Conservation (phyloP, 2,888 invertebrate species). For the Bellardia pandia region DNA sequence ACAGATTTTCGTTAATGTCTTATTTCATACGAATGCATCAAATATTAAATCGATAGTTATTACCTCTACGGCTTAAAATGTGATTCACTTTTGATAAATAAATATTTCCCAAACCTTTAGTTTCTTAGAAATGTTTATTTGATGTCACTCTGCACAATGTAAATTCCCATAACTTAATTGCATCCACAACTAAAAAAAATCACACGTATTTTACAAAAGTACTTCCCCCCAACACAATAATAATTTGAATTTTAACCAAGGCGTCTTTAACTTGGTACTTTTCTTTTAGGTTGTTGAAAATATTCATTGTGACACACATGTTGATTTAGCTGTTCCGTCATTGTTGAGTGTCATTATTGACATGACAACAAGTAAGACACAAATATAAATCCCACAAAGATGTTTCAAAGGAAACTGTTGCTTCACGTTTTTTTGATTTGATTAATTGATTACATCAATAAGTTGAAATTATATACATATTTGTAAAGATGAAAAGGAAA, state of each 20-base stretch:
- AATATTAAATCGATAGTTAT: too few species aligned
- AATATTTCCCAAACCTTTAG: too few species aligned
- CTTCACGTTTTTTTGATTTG: neutral
- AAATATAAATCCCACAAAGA: neutral
- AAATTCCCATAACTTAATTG: too few species aligned
- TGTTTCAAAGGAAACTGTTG: neutral
- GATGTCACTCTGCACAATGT: too few species aligned
- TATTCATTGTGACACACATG: neutral
- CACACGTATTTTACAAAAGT: too few species aligned
- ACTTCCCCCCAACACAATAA: neutral
- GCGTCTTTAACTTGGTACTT: neutral
- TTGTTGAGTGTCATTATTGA: neutral
- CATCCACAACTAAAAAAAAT: too few species aligned
- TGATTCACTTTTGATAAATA: too few species aligned
- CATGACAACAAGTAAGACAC: conserved; percentile 7
- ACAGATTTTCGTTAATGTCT: too few species aligned
- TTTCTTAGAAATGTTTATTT: too few species aligned
- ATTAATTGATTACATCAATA: conserved; percentile 14
- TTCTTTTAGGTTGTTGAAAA: neutral
- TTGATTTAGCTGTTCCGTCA: neutral
- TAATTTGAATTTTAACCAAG: neutral
- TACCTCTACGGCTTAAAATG: too few species aligned
- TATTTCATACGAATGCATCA: too few species aligned
- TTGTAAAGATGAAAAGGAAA: neutral
- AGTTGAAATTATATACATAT: neutral